Evolutionary conservation across 2,113 vertebrate species (phyloP), one percentile per base, ranked within the genome.

Genomic region (Bothrops jararaca): DNA sequence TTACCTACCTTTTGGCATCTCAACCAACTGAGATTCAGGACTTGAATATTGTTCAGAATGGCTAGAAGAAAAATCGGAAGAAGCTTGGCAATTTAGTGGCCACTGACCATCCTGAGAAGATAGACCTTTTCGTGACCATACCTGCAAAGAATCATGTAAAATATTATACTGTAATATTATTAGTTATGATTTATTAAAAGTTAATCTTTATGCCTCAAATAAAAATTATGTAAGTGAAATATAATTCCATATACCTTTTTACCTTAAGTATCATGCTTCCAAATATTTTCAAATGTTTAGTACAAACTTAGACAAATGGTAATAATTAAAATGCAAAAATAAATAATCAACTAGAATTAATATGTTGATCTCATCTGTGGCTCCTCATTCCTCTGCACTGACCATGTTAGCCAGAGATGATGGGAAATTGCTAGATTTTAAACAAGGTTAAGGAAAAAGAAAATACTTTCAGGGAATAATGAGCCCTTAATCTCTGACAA

Each of bases 41-140:
- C 89, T 92, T 54, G 58, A 80, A 87, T 93, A 69, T 56, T 93
- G 92, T 92, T 95, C 94, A 18, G 95, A 94, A 57, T 29, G 85
- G n/a, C 52, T 50, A 64, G 94, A 85, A 45, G 94, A 94, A 54
- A 94, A 89, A 52, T 94, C 89, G 69, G 92, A 94, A 58, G 92
- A 91, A 74, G 85, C 34, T 45, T 69, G 91, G n/a, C 93, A 93
- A 89, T 88, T 94, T 29, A 91, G 54, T 48, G 93, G 50, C 85
- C 85, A 45, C 4, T 8, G 86, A 34, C 23, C 23, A 12, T 45
- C 92, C 18, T 22, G 3, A 52, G 89, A 89, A 58, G 22, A 42
- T 0, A 20, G 0, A 18, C 15, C 34, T 85, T 90, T 88, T 18
- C 15, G 85, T 87, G 87, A 39, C 92, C 93, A 93, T 22, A 87